Base-by-base conservation (phyloP, 2,113 vertebrate species). In the Grallaria varia region DNA sequence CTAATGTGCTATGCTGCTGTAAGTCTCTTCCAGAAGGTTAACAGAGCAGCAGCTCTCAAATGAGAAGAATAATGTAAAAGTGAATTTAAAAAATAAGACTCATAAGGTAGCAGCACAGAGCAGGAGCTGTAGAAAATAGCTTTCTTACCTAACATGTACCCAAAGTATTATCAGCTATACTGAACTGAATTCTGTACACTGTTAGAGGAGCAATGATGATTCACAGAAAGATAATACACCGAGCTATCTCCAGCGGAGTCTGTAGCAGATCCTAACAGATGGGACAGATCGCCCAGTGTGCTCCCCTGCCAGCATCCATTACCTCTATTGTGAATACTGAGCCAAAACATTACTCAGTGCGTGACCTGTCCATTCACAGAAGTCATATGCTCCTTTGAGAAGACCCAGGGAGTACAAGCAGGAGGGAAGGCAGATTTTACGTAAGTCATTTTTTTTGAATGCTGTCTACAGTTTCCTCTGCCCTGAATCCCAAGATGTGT, bases 331-430 rank as follows among this genome's bases (percentile, higher is more conserved):
- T 91, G 92, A 96, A 75, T 19, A 44, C 8, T 0, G 53, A 92
- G 94, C 96, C 95, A 97, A 96, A 95, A 91, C 84, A 96, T 97
- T 95, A 96, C 93, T 97, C 95, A 96, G 44, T 60, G 91, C 13
- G 1, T 89, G 95, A 97, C 94, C 93, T 95, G 94, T 92, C 96
- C 96, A 97, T 97, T 95, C 94, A 95, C 95, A 95, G 94, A 94
- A 97, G 96, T 95, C 95, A 97, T 95, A 89, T 96, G 95, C 95
- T 96, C 69, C 93, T 95, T 92, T 95, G 89, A 97, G 93, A 68
- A 92, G 95, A 94, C 95, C 87, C 93, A 84, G 94, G 95, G 96
- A 79, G 91, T 1, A 94, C 80, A 91, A 84, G 81, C 95, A 92
- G 91, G 91, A 89, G 94, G 94, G 74, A 73, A 95, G 91, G 89